A percentile compares a stretch with the other conserved stretches of the same genome.
Conservation (phyloP, 2,888 invertebrate species). For the Sylvicola cinctus region DNA sequence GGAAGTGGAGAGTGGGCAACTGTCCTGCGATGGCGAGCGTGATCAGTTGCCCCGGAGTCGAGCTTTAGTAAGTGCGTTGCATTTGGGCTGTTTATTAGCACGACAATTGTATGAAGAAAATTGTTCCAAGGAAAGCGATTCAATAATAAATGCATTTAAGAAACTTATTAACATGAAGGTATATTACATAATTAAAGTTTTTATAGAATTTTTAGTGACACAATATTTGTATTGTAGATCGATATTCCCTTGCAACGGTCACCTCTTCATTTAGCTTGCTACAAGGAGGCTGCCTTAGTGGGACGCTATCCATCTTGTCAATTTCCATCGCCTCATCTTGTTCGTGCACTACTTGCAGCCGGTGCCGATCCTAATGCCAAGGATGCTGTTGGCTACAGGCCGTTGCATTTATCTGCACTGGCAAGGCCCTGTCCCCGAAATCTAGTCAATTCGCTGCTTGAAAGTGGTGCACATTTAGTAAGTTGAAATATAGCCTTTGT, state of each 20-base stretch:
- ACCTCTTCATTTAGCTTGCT: slow-evolving; percentile 66
- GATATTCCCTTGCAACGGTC: slow-evolving; percentile 41
- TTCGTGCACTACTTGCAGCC: slow-evolving; percentile 53
- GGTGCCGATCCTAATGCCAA: slow-evolving; percentile 63
- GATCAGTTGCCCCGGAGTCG: slow-evolving; percentile 58
- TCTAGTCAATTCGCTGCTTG: slow-evolving; percentile 49
- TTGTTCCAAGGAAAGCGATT: slow-evolving; percentile 28
- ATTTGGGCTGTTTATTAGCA: slow-evolving; percentile 59
- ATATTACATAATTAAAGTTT: neutral
- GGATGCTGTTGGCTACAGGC: slow-evolving; percentile 71
- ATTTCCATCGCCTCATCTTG: slow-evolving; percentile 47
- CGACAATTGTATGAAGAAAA: slow-evolving; percentile 37
- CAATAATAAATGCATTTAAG: slow-evolving; percentile 54
- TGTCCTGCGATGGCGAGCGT: slow-evolving; percentile 38
- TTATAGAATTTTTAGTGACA: neutral
- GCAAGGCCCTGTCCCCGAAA: slow-evolving; percentile 47
- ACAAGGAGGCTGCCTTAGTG: slow-evolving; percentile 47
- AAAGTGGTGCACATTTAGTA: slow-evolving; percentile 45
- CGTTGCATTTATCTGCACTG: slow-evolving; percentile 66
- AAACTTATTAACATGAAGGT: slow-evolving; percentile 54
- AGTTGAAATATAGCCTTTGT: slow-evolving; percentile 6
- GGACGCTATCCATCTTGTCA: slow-evolving; percentile 47
- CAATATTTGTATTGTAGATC: slow-evolving; percentile 19
- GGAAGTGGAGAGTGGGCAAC: slow-evolving; percentile 46
- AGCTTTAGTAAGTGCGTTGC: slow-evolving; percentile 67